Conservation (phyloP, 2,888 invertebrate species). For the Meghimatium bilineatum region DNA sequence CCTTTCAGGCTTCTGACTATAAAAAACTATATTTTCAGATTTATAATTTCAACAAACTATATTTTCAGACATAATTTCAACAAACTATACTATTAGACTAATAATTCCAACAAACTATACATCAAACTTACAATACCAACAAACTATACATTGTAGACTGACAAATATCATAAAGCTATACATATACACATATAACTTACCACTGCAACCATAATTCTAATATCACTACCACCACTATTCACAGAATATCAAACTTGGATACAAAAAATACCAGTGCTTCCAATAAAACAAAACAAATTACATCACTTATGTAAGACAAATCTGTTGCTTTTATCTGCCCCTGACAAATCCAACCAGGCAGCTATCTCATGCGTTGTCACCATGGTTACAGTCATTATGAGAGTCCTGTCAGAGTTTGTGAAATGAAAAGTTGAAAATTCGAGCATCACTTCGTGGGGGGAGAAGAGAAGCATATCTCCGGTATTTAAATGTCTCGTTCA, state of each 20-base stretch:
- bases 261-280: not conserved
- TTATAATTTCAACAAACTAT: too few species aligned
- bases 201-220: not conserved
- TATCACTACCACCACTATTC: not conserved
- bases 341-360: not conserved
- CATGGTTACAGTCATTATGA: not conserved
- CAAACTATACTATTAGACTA: too few species aligned
- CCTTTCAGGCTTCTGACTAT: too few species aligned
- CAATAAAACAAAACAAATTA: not conserved
- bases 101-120: too few species aligned
- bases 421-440: not conserved
- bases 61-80: too few species aligned
- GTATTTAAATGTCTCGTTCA: not conserved
- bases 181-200: not conserved
- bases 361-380: not conserved
- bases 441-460: not conserved
- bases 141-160: too few species aligned
- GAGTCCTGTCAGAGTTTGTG: not conserved
- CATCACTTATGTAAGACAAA: not conserved
- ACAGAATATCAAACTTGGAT: not conserved
- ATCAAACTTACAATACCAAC: too few species aligned
- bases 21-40: too few species aligned
- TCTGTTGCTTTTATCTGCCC: not conserved
- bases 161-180: too few species aligned
- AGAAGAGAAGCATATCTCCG: not conserved